phyloP scores from a whole-genome alignment of 2,113 vertebrate species.

The Polypterus bichir region DNA sequence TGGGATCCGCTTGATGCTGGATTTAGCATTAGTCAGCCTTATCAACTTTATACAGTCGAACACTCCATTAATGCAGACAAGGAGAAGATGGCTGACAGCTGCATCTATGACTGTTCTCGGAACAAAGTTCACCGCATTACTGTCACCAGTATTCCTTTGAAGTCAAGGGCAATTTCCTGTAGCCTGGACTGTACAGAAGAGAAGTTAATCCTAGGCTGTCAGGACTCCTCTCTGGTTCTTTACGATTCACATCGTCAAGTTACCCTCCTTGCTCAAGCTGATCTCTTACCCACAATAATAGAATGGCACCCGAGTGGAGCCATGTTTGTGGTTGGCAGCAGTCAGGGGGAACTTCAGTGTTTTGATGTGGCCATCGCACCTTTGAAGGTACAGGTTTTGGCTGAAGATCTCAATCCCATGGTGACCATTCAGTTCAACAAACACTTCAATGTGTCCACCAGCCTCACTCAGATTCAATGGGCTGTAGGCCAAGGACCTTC shows the following conservation, averaged over 20 bases:
- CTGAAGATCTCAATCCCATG: constrained; percentile 56
- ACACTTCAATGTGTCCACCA: constrained; percentile 56
- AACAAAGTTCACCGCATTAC: constrained; percentile 57
- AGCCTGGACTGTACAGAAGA: constrained; percentile 58
- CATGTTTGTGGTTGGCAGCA: constrained; percentile 59
- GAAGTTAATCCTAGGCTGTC: constrained; percentile 69
- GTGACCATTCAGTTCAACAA: constrained; percentile 58
- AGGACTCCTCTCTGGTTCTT: constrained; percentile 73
- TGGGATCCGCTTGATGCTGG: constrained; percentile 63
- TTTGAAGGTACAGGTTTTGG: constrained; percentile 60
- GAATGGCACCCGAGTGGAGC: constrained; percentile 76
- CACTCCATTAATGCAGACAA: constrained; percentile 32
- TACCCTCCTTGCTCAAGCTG: constrained; percentile 53
- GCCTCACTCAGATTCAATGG: constrained; percentile 72
- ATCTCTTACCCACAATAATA: constrained; percentile 55
- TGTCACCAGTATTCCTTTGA: constrained; percentile 56
- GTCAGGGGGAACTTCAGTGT: constrained; percentile 74
- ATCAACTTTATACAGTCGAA: constrained; percentile 73
- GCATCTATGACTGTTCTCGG: constrained; percentile 59
- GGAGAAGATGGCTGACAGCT: constrained; percentile 53
- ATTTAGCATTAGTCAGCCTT: constrained; percentile 67
- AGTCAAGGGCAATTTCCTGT: constrained; percentile 61
- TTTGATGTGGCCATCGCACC: constrained; percentile 78
- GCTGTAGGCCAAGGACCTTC: constrained; percentile 29
- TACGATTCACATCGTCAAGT: constrained; percentile 58